Conservation (phyloP, 53 echinoderm and acorn worm genomes). For the Holothuria scabra region DNA sequence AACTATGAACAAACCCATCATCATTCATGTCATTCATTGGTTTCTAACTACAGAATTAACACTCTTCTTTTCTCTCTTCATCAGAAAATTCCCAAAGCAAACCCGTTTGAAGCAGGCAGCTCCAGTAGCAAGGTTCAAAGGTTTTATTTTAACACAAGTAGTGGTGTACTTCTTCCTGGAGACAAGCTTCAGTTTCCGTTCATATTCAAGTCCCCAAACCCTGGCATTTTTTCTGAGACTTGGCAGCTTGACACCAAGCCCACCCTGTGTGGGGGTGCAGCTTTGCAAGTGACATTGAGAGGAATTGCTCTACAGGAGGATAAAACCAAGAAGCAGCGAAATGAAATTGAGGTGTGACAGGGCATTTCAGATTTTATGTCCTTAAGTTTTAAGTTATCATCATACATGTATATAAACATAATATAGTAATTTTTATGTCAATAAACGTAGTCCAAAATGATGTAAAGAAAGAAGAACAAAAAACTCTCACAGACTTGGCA, state of each 20-base stretch:
- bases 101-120: constrained; percentile 82
- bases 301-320: constrained; percentile 95
- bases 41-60: too few relatives aligned
- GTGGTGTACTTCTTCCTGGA: constrained; percentile 92
- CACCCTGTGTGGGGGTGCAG: constrained; percentile 82
- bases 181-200: constrained; percentile 97
- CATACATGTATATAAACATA: too few relatives aligned
- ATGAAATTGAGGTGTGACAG: constrained; percentile 81
- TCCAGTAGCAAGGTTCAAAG: constrained; percentile 79
- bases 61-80: neutral
- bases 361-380: too few relatives aligned
- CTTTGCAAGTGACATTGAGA: constrained; percentile 84
- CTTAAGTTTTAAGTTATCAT: too few relatives aligned
- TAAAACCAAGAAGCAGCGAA: constrained; percentile 84
- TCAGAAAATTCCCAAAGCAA: constrained; percentile 95
- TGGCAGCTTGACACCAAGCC: constrained; percentile 98
- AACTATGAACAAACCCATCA: too few relatives aligned
- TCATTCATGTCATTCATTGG: too few relatives aligned
- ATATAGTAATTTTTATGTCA: too few relatives aligned
- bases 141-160: constrained; percentile 99
- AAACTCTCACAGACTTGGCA: too few relatives aligned
- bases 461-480: too few relatives aligned
- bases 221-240: constrained; percentile 96
- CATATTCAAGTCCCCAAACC: constrained; percentile 98
- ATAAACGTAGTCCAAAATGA: too few relatives aligned